Conservation (phyloP, 2,113 vertebrate species). For the Pavo muticus region DNA sequence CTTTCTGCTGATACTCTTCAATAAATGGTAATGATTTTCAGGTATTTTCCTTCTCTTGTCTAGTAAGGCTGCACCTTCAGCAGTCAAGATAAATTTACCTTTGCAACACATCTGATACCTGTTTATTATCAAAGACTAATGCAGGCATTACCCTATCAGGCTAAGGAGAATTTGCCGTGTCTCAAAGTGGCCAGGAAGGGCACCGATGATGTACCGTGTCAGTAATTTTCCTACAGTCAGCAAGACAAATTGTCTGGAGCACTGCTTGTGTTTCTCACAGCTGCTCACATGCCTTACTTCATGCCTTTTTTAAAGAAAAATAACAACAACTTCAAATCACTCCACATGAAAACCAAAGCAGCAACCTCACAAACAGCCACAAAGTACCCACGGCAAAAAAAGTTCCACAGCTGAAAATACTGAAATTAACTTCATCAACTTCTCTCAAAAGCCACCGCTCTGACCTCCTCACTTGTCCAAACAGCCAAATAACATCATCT, state of each 20-base stretch:
- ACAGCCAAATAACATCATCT: neutral
- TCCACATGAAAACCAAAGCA: neutral
- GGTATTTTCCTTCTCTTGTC: neutral
- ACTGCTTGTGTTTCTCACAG: neutral
- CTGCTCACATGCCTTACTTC: neutral
- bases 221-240: conserved; percentile 9
- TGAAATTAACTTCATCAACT: neutral
- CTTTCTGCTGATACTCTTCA: neutral
- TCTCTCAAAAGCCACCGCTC: neutral
- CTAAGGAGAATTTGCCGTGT: conserved; percentile 13
- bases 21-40: neutral
- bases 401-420: neutral
- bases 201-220: neutral
- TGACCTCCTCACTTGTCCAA: neutral
- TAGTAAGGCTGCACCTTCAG: neutral
- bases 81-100: neutral
- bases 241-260: conserved; percentile 16
- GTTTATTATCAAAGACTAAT: conserved; percentile 18
- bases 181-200: conserved; percentile 26
- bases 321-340: neutral
- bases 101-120: conserved; percentile 17
- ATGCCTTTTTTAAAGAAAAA: neutral
- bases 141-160: conserved; percentile 6
- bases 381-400: neutral
- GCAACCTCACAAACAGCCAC: neutral